A percentile compares a stretch with the other conserved stretches of the same genome.
Conservation (phyloP, 2,797 vertebrate species). For the Corythornis leucogaster region DNA sequence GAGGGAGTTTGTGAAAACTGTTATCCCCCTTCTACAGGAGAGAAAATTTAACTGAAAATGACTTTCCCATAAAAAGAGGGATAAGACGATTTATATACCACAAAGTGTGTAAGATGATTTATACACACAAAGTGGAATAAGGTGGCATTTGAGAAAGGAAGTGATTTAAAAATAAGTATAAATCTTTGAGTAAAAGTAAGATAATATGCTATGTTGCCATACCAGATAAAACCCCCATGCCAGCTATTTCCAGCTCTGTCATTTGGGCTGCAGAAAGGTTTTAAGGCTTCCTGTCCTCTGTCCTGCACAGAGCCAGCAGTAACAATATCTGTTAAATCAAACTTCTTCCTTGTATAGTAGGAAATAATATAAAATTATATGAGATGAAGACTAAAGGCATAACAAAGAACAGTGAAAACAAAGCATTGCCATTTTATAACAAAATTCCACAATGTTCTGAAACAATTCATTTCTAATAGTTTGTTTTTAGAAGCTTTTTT, state of each 20-base stretch:
- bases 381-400: not conserved
- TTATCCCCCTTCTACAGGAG: not conserved
- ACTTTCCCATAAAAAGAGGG: not conserved
- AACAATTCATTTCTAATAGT: not conserved
- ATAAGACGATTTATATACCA: not conserved
- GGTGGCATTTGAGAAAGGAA: not conserved
- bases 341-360: not conserved
- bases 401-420: not conserved
- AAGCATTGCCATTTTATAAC: not conserved
- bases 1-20: not conserved
- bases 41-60: conserved; percentile 18
- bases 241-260: not conserved
- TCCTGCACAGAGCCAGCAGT: not conserved
- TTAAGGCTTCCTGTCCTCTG: not conserved
- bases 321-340: not conserved
- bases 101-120: not conserved
- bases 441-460: not conserved
- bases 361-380: not conserved
- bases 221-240: not conserved
- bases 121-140: not conserved
- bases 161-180: not conserved
- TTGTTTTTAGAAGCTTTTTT: not conserved
- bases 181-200: not conserved
- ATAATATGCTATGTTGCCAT: not conserved
- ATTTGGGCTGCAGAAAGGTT: not conserved